Evolutionary conservation across 2,888 invertebrate genomes (phyloP), one percentile per base, ranked within the genome.

Genomic region (Andrena haemorrhoa): DNA sequence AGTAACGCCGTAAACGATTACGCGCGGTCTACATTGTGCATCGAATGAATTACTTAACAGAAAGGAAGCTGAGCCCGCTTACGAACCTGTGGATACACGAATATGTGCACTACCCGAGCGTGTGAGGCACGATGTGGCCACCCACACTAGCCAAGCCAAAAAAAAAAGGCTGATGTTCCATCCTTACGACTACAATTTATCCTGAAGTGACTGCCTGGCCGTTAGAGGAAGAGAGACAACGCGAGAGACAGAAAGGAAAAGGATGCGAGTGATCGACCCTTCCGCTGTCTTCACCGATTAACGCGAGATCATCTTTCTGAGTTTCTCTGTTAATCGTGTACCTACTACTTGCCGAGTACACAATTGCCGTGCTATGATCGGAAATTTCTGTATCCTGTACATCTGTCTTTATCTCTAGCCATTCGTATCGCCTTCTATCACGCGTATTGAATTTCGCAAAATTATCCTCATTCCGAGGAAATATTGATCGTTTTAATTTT

Each of bases 131-230:
- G 88, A 76, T 79, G 79, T 89, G 91, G 85, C 89, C 92, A 91
- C 92, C 91, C 91, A 89, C 91, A 88, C 90, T 84, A 85, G 41
- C 68, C 82, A 79, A 69, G 69, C 88, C 89, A 84, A 90, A 90
- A 91, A 89, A 88, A 88, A 86, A 4, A 41, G 88, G 89, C 89
- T 86, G 88, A 89, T 90, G 90, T 89, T 89, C 87, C 90, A 88
- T 90, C 90, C 85, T 88, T 86, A 86, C 90, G 89, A 86, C 91
- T 90, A 91, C 91, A 91, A 92, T 91, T 91, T 91, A 91, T 90
- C 89, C 87, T 71, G 88, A 86, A 90, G 90, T 89, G 90, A 91
- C 90, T 89, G 90, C 90, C 91, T 89, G 89, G 85, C 88, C 89
- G 89, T 90, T 89, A 89, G 86, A 87, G 86, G 49, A 29, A 69